Conservation (phyloP, 2,888 invertebrate species). For the Nemoura dubitans region DNA sequence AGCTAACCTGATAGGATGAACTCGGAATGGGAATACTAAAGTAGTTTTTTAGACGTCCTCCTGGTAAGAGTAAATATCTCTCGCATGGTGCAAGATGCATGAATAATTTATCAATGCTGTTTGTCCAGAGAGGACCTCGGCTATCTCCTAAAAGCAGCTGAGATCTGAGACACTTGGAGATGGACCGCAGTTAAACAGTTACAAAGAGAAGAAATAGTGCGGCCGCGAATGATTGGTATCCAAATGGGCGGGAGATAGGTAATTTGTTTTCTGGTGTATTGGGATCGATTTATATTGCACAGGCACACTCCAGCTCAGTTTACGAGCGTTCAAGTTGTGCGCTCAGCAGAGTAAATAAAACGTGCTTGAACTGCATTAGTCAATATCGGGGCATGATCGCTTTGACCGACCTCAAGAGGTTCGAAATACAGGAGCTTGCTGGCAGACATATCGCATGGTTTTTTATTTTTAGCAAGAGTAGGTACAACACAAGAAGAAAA, state of each 20-base stretch:
- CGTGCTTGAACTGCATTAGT: background rate
- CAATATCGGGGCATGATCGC: background rate
- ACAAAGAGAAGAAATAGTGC: background rate
- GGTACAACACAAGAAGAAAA: background rate
- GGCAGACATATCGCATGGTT: background rate
- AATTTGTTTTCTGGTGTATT: background rate
- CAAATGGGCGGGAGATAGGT: background rate
- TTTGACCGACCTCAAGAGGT: background rate
- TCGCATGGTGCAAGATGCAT: slow-evolving; percentile 3
- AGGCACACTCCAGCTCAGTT: background rate
- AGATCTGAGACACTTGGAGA: background rate
- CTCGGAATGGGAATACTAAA: background rate
- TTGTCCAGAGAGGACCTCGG: background rate
- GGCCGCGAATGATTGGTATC: background rate
- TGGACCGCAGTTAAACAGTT: background rate
- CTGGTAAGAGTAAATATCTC: background rate
- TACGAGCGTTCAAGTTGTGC: background rate
- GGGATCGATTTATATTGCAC: background rate
- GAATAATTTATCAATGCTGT: slow-evolving; percentile 32
- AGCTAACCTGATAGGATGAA: background rate
- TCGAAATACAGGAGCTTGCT: background rate
- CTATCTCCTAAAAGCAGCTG: background rate
- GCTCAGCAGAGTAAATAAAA: background rate
- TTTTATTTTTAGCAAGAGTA: background rate
- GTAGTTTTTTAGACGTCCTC: background rate